A percentile compares a stretch with the other conserved stretches of the same genome.
Evolutionary conservation across 2,797 vertebrate genomes (phyloP).

Genomic region (Euthynnus affinis): DNA sequence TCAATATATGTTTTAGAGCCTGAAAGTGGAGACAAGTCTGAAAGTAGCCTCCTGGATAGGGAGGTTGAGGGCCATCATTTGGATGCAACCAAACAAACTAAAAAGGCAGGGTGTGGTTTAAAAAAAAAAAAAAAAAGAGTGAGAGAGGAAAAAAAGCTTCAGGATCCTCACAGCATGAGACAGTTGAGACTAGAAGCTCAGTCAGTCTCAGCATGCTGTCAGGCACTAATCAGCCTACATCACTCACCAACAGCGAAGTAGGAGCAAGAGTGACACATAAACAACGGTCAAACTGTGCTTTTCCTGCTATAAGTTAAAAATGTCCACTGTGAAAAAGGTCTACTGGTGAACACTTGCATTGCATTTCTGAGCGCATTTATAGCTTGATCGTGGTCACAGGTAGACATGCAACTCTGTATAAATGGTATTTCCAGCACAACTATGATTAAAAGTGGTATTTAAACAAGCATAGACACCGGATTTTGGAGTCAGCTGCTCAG

Average conservation of each 20-base stretch:
- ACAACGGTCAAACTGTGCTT: neutral
- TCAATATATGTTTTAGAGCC: neutral
- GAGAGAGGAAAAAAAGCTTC: neutral
- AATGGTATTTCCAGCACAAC: neutral
- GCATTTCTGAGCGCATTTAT: neutral
- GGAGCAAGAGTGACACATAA: neutral
- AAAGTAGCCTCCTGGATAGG: neutral
- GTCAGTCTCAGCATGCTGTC: conserved; percentile 20
- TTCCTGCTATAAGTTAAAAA: neutral
- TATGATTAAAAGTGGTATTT: neutral
- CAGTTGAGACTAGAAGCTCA: conserved; percentile 12
- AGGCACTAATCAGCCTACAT: conserved; percentile 22
- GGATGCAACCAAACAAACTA: conserved; percentile 2
- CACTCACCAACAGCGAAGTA: conserved; percentile 1
- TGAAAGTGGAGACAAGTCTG: neutral
- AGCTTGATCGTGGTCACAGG: neutral
- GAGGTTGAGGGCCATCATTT: conserved; percentile 7
- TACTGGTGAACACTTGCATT: too few species aligned
- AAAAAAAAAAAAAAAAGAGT: neutral
- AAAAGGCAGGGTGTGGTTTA: conserved; percentile 12
- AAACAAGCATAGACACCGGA: too few species aligned
- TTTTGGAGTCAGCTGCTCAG: neutral
- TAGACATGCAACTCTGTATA: neutral
- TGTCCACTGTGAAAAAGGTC: neutral
- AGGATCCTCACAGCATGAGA: conserved; percentile 16